Evolutionary conservation across 2,797 vertebrate species (phyloP).

Genomic region (Apogon hyalosoma): DNA sequence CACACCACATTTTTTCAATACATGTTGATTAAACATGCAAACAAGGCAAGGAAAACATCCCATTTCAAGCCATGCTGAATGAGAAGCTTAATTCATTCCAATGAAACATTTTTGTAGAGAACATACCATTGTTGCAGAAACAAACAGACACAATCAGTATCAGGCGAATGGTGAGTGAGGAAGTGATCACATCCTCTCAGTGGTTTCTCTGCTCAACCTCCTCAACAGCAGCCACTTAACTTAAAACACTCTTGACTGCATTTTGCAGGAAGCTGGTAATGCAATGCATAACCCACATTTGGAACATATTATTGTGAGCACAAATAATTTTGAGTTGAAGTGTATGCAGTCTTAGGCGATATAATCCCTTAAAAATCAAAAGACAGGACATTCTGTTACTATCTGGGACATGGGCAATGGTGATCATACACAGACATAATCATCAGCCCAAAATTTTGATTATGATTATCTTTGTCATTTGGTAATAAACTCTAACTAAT

Average conservation of each 20-base stretch:
- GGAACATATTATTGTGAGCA: conserved; percentile 1
- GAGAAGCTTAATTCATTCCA: neutral
- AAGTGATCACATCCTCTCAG: conserved; percentile 33
- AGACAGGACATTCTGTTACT: too few relatives aligned
- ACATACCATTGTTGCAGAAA: conserved; percentile 23
- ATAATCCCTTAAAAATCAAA: too few relatives aligned
- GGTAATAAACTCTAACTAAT: too few relatives aligned
- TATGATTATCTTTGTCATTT: too few relatives aligned
- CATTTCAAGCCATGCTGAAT: neutral
- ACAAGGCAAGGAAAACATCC: neutral
- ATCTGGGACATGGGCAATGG: too few relatives aligned
- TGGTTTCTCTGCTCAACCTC: conserved; percentile 34
- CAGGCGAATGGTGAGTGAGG: conserved; percentile 4
- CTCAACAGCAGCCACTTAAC: conserved; percentile 12
- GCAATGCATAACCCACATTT: neutral
- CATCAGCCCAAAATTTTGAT: too few relatives aligned
- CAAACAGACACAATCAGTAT: conserved; percentile 1
- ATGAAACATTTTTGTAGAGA: conserved; percentile 1
- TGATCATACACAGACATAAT: too few relatives aligned
- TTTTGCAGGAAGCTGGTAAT: conserved; percentile 9
- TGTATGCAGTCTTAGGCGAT: too few relatives aligned
- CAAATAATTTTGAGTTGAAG: neutral
- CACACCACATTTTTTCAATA: neutral
- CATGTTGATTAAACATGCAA: neutral
- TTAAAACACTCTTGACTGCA: conserved; percentile 7